Conservation (phyloP, 2,888 invertebrate genomes). For the Gibbula magus region DNA sequence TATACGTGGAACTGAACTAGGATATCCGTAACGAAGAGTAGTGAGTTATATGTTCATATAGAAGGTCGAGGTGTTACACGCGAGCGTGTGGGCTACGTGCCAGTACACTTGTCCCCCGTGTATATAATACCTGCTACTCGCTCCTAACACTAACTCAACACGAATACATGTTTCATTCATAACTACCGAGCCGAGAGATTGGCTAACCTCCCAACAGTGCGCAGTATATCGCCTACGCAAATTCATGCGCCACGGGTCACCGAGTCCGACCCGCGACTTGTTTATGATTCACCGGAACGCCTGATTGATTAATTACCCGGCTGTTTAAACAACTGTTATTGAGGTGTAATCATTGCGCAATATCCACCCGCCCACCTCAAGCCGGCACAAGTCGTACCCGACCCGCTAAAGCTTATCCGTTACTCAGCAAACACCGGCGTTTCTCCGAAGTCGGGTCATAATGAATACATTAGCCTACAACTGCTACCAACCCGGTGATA, state of each 20-base stretch:
- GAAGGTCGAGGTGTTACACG: not conserved
- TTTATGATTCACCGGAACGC: conserved; percentile 16
- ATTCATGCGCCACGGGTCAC: conserved; percentile 11
- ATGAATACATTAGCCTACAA: conserved; percentile 16
- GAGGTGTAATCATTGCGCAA: not conserved
- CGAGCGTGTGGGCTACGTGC: conserved; percentile 5
- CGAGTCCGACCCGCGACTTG: conserved; percentile 10
- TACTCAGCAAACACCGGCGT: not conserved
- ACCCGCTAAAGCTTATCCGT: not conserved
- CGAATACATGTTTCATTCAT: conserved; percentile 19
- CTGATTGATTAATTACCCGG: conserved; percentile 1
- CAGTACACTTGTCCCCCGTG: not conserved
- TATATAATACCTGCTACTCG: not conserved
- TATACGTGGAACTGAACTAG: too few relatives aligned
- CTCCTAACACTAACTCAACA: not conserved
- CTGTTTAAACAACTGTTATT: not conserved
- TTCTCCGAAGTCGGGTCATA: conserved; percentile 6
- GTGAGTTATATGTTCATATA: not conserved
- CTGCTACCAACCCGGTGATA: not conserved
- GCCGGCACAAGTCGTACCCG: not conserved
- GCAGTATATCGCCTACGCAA: conserved; percentile 18
- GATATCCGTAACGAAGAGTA: not conserved
- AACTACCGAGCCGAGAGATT: not conserved
- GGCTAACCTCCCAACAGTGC: conserved; percentile 3
- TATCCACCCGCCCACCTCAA: not conserved